A percentile compares a stretch with the other conserved stretches of the same genome.
phyloP scores from a whole-genome alignment of 1,140 invertebrate species.

The Octopus sinensis region DNA sequence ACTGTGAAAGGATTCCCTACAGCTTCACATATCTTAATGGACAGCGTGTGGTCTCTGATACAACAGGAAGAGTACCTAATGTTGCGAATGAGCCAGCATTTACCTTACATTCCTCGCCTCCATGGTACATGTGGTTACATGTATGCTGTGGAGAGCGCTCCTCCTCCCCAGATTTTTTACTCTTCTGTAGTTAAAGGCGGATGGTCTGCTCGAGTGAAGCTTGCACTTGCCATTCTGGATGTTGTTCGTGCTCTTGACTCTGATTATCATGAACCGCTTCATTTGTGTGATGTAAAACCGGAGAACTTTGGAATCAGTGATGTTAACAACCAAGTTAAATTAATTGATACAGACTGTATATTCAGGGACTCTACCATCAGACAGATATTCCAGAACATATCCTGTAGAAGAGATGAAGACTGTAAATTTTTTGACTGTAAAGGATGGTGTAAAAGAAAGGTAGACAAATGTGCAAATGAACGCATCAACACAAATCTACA shows the following conservation, averaged over 20 bases:
- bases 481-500: constrained; percentile 68
- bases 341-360: constrained; percentile 63
- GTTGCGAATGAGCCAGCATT: constrained; percentile 63
- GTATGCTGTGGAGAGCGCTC: constrained; percentile 65
- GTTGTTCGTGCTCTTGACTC: constrained; percentile 64
- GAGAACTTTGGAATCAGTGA: constrained; percentile 66
- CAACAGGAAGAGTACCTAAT: constrained; percentile 69
- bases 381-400: constrained; percentile 34
- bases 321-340: constrained; percentile 58
- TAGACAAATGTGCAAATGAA: constrained; percentile 59
- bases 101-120: constrained; percentile 66
- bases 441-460: constrained; percentile 61
- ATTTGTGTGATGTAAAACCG: constrained; percentile 69
- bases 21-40: constrained; percentile 51
- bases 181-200: constrained; percentile 41
- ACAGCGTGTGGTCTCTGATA: constrained; percentile 65
- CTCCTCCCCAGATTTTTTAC: constrained; percentile 28
- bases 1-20: constrained; percentile 14
- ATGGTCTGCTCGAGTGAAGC: constrained; percentile 55
- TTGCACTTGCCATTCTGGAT: constrained; percentile 65
- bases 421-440: constrained; percentile 69
- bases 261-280: constrained; percentile 62
- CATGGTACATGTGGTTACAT: constrained; percentile 67
- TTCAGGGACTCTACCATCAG: constrained; percentile 33
- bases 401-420: constrained; percentile 62